Evolutionary conservation across 2,797 vertebrate species (phyloP), one percentile per base, ranked within the genome.

Genomic region (Rhynchotus rufescens): DNA sequence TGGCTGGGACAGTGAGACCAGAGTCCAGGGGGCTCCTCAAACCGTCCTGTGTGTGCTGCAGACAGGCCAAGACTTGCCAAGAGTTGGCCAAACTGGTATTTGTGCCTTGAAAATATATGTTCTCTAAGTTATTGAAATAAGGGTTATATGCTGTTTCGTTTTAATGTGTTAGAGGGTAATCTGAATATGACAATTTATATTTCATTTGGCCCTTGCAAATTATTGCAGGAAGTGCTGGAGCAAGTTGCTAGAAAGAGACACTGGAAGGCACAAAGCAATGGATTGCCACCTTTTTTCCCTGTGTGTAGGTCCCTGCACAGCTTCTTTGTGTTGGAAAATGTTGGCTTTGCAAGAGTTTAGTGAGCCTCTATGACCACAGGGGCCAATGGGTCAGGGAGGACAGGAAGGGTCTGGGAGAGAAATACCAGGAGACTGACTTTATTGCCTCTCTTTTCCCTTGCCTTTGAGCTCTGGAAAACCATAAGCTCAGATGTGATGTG

Each of bases 61-160:
- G 69, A 7, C 13, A 5, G 13, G 86, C 88, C 92, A 94, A 90
- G 86, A 56, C 88, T 84, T 90, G 84, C 90, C 92, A 88, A 94
- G 88, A 57, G 64, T 92, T 88, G 89, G 72, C 60, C 92, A 15
- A 57, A 28, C 15, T 28, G 61, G 32, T 61, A 14, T 57, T 71
- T 57, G 71, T 36, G 72, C 52, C 78, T 78, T 86, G 38, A 82
- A 92, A 93, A 92, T 75, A 93, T 72, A 90, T 17, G 72, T 73
- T 82, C 79, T 74, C 65, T 88, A 91, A 91, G 84, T 82, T 57
- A 85, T 83, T 90, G 88, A 92, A 84, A 92, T 80, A 94, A 65
- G 59, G 28, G 65, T 36, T 82, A 72, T 32, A 21, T 81, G 73
- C 65, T 90, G 80, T 82, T 94, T 86, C 80, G 81, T 38, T 59